These are phyloP conservation scores for Platerodrilus igneus DNA, from an alignment of 2,888 invertebrate species.

Conservation along the genomic window DNA sequence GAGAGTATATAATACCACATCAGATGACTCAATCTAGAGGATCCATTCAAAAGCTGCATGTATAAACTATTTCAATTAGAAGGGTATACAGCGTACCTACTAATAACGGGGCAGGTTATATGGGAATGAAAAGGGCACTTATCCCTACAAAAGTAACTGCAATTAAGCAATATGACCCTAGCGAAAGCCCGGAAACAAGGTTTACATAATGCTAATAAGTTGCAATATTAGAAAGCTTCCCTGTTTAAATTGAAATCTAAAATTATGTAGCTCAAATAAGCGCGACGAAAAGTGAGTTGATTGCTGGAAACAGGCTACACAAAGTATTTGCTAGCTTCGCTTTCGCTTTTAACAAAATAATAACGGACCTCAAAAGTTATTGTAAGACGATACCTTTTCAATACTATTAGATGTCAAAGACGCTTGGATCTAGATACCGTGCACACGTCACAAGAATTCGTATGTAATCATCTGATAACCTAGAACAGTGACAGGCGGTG, in stretches of 20 bases:
- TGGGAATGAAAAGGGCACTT: slow-evolving; percentile 22
- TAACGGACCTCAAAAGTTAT: slow-evolving; percentile 19
- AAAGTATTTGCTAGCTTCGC: no score
- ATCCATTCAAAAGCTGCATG: slow-evolving; percentile 27
- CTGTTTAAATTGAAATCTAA: no score
- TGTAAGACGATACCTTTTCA: slow-evolving; percentile 26
- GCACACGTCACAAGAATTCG: no score
- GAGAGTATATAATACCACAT: slow-evolving; percentile 24
- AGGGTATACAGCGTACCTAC: slow-evolving; percentile 19
- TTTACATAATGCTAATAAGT: no score
- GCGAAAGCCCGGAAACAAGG: no score
- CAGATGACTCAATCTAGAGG: slow-evolving; percentile 22
- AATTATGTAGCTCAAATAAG: no score
- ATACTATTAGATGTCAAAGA: slow-evolving; percentile 19
- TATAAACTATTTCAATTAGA: slow-evolving; percentile 30
- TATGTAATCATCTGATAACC: no score
- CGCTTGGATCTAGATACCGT: slow-evolving; percentile 9
- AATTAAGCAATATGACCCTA: slow-evolving; percentile 22
- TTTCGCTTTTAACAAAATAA: slow-evolving; percentile 19
- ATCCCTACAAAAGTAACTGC: slow-evolving; percentile 21
- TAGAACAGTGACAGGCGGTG: no score
- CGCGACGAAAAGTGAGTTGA: no score
- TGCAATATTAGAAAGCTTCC: no score
- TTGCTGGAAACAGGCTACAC: no score
- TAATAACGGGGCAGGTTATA: slow-evolving; percentile 18